A percentile compares a stretch with the other conserved stretches of the same genome.
phyloP scores from a whole-genome alignment of 2,113 vertebrate genomes.

The Dicaeum eximium region DNA sequence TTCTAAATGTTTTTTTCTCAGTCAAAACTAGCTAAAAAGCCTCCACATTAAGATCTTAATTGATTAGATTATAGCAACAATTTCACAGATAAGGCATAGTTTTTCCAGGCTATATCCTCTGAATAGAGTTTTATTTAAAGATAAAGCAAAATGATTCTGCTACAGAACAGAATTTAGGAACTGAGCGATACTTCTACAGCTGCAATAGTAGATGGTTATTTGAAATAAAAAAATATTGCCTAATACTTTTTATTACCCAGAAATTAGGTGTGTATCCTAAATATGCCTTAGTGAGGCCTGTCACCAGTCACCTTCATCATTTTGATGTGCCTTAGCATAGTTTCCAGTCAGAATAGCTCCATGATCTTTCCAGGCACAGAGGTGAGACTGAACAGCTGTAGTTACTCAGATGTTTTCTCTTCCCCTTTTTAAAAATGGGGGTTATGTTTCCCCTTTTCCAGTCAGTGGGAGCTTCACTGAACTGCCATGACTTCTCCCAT shows the following conservation, averaged over 20 bases:
- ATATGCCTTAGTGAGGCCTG: neutral
- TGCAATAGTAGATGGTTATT: neutral
- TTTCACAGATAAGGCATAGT: neutral
- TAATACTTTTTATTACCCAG: neutral
- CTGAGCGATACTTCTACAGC: neutral
- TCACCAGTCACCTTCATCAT: neutral
- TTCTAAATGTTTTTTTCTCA: neutral
- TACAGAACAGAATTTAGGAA: neutral
- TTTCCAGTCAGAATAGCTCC: neutral
- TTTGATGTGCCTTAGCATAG: neutral
- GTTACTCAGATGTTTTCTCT: neutral
- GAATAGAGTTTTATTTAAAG: slow-evolving; percentile 15
- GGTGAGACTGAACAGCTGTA: neutral
- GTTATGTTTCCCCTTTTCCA: neutral
- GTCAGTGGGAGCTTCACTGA: neutral
- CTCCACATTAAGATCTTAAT: slow-evolving; percentile 20
- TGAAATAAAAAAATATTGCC: neutral
- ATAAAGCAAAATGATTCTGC: neutral
- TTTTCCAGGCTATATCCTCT: slow-evolving; percentile 22
- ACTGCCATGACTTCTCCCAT: neutral
- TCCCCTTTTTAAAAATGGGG: neutral
- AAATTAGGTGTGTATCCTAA: neutral
- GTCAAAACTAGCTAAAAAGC: neutral
- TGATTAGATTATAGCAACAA: slow-evolving; percentile 7
- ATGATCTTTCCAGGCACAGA: neutral